Conservation (phyloP, 2,113 vertebrate genomes). For the Lepisosteus osseus region DNA sequence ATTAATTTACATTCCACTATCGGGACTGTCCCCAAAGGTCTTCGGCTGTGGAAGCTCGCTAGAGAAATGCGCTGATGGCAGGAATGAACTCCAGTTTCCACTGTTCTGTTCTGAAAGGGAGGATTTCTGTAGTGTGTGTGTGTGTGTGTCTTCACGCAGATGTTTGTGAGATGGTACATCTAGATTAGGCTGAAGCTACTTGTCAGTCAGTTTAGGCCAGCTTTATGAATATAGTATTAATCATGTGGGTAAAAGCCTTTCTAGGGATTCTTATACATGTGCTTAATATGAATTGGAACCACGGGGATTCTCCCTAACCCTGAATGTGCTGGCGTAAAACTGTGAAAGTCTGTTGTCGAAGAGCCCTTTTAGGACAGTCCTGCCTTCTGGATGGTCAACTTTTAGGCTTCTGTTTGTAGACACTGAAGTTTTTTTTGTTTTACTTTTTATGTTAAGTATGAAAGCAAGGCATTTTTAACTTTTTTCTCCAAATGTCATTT, state of each 20-base stretch:
- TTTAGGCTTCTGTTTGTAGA: conserved; percentile 9
- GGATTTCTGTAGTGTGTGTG: neutral
- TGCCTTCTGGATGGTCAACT: conserved; percentile 21
- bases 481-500: conserved; percentile 11
- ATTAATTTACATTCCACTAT: conserved; percentile 30
- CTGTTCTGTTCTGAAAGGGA: neutral
- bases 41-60: neutral
- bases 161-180: neutral
- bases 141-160: neutral
- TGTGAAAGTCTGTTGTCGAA: conserved; percentile 8
- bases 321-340: neutral
- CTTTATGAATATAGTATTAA: too few relatives aligned
- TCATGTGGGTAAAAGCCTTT: neutral
- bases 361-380: conserved; percentile 11
- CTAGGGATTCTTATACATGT: neutral
- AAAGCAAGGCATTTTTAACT: conserved; percentile 12
- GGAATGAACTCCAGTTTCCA: conserved; percentile 3
- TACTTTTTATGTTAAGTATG: neutral
- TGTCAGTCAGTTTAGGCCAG: too few relatives aligned
- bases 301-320: neutral
- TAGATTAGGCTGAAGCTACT: too few relatives aligned
- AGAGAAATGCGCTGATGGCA: neutral
- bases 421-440: conserved; percentile 4
- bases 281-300: neutral
- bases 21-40: conserved; percentile 13